Base-by-base conservation (phyloP, 2,113 vertebrate genomes). In the Trogon melanurus region DNA sequence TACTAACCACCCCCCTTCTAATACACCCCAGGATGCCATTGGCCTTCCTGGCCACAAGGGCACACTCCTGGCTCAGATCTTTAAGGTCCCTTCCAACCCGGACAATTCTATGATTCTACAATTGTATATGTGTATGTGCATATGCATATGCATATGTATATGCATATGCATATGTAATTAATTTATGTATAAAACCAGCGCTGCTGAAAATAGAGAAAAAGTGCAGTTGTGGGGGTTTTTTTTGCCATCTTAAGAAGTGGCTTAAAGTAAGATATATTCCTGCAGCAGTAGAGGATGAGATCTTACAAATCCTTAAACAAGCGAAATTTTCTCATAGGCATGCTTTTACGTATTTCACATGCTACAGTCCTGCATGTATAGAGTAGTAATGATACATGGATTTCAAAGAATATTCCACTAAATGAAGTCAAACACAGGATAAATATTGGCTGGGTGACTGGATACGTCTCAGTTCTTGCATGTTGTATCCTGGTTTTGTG, bases 361-460 rank as follows among this genome's bases (percentile, higher is more conserved):
- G 7, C 30, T 57, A 27, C 47, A 36, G 0, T 74, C 32, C 51
- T 67, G 22, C 34, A 18, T 51, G 26, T 54, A 13, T 1, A 0
- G 14, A 62, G 16, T 15, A 69, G 41, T 61, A 45, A 15, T 26
- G 7, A 32, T 64, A 60, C 38, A 13, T 26, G 56, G 13, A 64
- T 85, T 91, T 79, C 75, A 72, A 74, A 78, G 56, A 81, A 70
- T 47, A 67, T 73, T 79, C 38, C 53, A 54, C 51, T 81, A 47
- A 80, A 78, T 57, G 9, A 41, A 47, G 57, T 79, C 19, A 89
- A 86, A 66, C 10, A 38, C 12, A 12, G 22, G 34, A 11, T 56
- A 50, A 73, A 36, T 84, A 38, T 2, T 79, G 51, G 9, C 36
- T 58, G 13, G 6, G 15, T 78, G 56, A 65, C 30, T 47, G 38